A percentile compares a stretch with the other conserved stretches of the same genome.
Evolutionary conservation across 1,140 invertebrate genomes (phyloP).

Genomic region (fruit fly (Drosophila melanogaster)): DNA sequence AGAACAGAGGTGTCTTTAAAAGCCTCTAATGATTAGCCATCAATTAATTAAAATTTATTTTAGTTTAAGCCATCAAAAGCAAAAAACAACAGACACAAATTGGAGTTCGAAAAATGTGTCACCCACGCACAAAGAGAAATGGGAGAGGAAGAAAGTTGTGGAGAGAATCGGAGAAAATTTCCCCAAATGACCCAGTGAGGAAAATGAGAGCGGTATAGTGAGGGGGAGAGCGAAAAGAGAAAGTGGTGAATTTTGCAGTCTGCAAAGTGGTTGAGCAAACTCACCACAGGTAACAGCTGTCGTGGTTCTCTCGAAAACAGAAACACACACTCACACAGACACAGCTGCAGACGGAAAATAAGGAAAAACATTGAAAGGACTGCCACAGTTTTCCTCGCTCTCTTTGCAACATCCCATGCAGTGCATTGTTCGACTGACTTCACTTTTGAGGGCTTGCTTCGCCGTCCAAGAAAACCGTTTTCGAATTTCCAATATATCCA

Average conservation of each 20-base stretch:
- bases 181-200: constrained; percentile 51
- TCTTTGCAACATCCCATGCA: constrained; percentile 47
- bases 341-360: constrained; percentile 11
- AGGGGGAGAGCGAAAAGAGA: constrained; percentile 29
- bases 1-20: constrained; percentile 9
- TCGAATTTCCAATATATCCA: constrained; percentile 50
- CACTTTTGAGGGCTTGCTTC: constrained; percentile 49
- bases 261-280: constrained; percentile 49
- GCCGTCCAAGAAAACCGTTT: constrained; percentile 39
- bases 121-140: constrained; percentile 44
- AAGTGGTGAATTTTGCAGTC: constrained; percentile 49
- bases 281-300: constrained; percentile 69
- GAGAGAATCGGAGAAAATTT: constrained; percentile 42
- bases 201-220: constrained; percentile 8
- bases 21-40: constrained; percentile 56
- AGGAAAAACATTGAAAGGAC: constrained; percentile 38
- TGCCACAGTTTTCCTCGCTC: constrained; percentile 41
- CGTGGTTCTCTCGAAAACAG: constrained; percentile 52
- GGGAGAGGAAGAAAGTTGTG: constrained; percentile 24
- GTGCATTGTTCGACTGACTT: constrained; percentile 56
- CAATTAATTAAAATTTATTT: constrained; percentile 79
- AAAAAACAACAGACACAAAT: constrained; percentile 40
- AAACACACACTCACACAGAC: constrained; percentile 10
- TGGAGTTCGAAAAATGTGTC: constrained; percentile 53
- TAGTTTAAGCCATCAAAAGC: constrained; percentile 41